These are phyloP conservation scores for Cerastis leucographa DNA, from an alignment of 2,888 invertebrate species.

Conservation along the genomic window DNA sequence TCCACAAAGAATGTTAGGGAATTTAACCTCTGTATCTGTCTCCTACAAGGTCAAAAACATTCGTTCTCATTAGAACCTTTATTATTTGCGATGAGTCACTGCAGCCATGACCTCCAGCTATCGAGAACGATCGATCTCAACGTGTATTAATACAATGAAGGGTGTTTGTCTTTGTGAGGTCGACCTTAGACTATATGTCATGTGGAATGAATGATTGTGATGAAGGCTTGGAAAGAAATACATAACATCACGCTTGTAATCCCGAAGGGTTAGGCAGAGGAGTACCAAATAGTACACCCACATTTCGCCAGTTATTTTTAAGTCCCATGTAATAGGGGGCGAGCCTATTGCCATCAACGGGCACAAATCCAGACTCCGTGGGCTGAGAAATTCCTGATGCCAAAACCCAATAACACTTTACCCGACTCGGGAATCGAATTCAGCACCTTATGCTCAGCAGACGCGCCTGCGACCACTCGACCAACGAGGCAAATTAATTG, in stretches of 20 bases:
- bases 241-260: not conserved
- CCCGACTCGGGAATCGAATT: not conserved
- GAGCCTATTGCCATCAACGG: too few relatives aligned
- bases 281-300: not conserved
- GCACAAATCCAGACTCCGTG: too few relatives aligned
- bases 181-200: slow-evolving; percentile 20
- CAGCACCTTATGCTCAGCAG: not conserved
- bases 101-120: slow-evolving; percentile 47
- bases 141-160: slow-evolving; percentile 46
- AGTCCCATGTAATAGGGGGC: too few relatives aligned
- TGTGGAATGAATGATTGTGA: slow-evolving; percentile 26
- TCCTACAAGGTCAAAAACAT: slow-evolving; percentile 20
- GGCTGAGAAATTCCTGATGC: too few relatives aligned
- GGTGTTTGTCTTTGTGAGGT: slow-evolving; percentile 18
- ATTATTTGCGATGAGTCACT: slow-evolving; percentile 62
- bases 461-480: not conserved
- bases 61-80: slow-evolving; percentile 41
- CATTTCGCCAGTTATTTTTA: not conserved
- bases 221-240: not conserved
- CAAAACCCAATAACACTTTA: too few relatives aligned
- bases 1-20: slow-evolving; percentile 1
- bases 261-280: not conserved
- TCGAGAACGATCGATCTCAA: slow-evolving; percentile 41
- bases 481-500: not conserved
- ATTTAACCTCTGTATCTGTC: slow-evolving; percentile 17